Conservation (phyloP, 2,113 vertebrate genomes). For the Lepisosteus osseus region DNA sequence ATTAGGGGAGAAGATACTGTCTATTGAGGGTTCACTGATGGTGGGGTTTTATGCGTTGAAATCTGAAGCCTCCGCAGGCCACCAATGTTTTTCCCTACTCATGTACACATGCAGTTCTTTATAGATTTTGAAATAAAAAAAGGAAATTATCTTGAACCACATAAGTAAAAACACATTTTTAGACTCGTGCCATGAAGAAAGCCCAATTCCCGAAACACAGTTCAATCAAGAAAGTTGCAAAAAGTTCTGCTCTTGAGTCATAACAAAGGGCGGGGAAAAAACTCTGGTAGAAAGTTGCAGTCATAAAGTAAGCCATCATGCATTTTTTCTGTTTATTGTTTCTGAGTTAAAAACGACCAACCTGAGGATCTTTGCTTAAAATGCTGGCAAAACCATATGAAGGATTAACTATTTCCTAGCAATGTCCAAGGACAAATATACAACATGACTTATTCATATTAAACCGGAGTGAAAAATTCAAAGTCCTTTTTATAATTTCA, state of each 20-base stretch:
- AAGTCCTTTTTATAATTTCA: background rate
- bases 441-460: background rate
- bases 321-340: background rate
- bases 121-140: slow-evolving; percentile 37
- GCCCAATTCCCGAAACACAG: slow-evolving; percentile 26
- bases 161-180: slow-evolving; percentile 28
- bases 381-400: background rate
- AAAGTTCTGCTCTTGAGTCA: slow-evolving; percentile 35
- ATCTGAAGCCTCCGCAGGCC: slow-evolving; percentile 29
- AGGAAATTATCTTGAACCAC: slow-evolving; percentile 30
- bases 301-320: background rate
- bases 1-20: slow-evolving; percentile 34
- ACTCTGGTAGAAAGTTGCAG: background rate
- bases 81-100: slow-evolving; percentile 16
- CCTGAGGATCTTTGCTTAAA: background rate
- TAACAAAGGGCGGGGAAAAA: background rate
- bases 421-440: background rate
- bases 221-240: slow-evolving; percentile 35
- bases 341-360: background rate
- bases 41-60: slow-evolving; percentile 41
- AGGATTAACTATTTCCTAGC: background rate
- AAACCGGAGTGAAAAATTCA: background rate
- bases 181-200: background rate
- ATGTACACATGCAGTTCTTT: slow-evolving; percentile 41
- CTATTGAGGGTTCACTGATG: slow-evolving; percentile 35